Evolutionary conservation across 2,113 vertebrate species (phyloP).

Genomic region (Sterrhoptilus dennistouni): DNA sequence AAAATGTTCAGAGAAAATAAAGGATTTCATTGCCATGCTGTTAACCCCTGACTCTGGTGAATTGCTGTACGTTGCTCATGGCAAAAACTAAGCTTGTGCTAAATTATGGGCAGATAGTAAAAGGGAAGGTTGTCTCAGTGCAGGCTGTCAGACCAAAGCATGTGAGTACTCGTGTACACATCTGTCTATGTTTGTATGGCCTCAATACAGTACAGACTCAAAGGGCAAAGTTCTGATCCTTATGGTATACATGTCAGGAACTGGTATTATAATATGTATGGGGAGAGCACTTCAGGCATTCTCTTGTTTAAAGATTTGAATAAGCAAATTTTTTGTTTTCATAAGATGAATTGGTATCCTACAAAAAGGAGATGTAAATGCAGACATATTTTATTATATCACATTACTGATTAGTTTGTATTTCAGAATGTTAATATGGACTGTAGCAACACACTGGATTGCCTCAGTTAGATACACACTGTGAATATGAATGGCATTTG

Average conservation of each 20-base stretch:
- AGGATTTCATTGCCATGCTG: neutral
- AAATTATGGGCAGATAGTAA: neutral
- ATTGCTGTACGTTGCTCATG: neutral
- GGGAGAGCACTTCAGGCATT: neutral
- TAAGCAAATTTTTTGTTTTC: neutral
- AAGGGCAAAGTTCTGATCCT: neutral
- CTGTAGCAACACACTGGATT: neutral
- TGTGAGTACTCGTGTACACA: accelerated
- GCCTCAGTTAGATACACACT: neutral
- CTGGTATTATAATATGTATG: neutral
- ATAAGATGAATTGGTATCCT: neutral
- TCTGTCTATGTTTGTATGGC: neutral
- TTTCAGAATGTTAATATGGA: neutral
- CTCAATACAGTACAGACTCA: neutral
- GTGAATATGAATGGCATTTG: constrained; percentile 5
- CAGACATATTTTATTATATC: neutral
- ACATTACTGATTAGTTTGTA: neutral
- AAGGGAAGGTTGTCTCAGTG: neutral
- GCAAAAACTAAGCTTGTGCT: neutral
- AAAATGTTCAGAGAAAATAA: neutral
- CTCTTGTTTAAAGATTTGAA: neutral
- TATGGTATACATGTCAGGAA: neutral
- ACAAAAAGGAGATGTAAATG: neutral
- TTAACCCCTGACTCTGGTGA: neutral
- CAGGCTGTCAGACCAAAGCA: neutral